Evolutionary conservation across 2,888 invertebrate species (phyloP).

Genomic region (Hydrotaea diabolus): DNA sequence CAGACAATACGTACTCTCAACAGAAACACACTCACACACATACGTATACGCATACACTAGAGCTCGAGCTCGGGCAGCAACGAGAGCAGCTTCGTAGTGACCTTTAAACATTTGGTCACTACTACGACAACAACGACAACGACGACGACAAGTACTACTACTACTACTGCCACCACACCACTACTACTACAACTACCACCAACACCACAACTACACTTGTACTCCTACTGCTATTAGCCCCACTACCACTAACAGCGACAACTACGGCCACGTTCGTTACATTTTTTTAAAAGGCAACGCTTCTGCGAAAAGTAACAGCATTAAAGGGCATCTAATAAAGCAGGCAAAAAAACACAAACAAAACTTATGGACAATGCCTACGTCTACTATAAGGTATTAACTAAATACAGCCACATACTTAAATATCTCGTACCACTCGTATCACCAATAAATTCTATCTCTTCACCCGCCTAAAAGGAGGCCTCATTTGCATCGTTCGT

Average conservation of each 20-base stretch:
- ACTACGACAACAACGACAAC: conserved; percentile 25
- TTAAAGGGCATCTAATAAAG: conserved; percentile 4
- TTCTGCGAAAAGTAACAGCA: conserved; percentile 12
- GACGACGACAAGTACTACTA: background rate
- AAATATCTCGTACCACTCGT: background rate
- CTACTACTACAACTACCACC: background rate
- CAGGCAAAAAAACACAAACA: conserved; percentile 33
- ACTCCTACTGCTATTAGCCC: background rate
- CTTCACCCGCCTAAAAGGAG: background rate
- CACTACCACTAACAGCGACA: background rate
- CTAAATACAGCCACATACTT: conserved; percentile 15
- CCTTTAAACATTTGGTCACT: conserved; percentile 67
- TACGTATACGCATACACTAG: background rate
- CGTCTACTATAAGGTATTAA: conserved; percentile 80
- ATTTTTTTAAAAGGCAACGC: conserved; percentile 19
- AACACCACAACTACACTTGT: too few relatives aligned
- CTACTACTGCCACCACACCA: background rate
- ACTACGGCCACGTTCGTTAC: background rate
- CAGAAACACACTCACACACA: background rate
- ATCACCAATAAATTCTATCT: background rate
- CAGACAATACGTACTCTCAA: background rate
- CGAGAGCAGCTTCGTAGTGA: conserved; percentile 60
- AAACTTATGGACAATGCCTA: conserved; percentile 81
- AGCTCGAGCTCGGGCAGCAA: background rate
- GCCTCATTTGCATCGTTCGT: conserved; percentile 38